These are phyloP conservation scores for Trichogramma evanescens DNA, from an alignment of 2,888 invertebrate genomes.

Conservation along the genomic window DNA sequence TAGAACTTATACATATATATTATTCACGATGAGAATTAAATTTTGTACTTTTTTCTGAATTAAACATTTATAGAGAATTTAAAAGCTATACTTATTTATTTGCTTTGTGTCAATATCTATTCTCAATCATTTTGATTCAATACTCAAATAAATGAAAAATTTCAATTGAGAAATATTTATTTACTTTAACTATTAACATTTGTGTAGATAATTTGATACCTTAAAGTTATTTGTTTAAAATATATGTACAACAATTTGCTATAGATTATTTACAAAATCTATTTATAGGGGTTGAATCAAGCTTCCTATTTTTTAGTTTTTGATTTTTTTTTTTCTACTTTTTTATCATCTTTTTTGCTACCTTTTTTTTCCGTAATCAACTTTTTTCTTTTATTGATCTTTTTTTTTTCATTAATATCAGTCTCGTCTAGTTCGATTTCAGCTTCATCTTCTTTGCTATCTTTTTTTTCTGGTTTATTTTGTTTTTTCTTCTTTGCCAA, in stretches of 20 bases:
- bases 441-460: background rate
- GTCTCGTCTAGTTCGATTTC: background rate
- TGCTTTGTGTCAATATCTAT: too few species aligned
- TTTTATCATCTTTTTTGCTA: background rate
- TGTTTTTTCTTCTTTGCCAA: constrained; percentile 42
- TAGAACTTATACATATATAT: constrained; percentile 11
- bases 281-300: background rate
- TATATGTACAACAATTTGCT: background rate
- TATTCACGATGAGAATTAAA: constrained; percentile 5
- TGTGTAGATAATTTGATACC: background rate
- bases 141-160: too few species aligned
- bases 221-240: background rate
- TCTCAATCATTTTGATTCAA: too few species aligned
- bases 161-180: background rate
- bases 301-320: background rate
- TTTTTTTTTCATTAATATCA: background rate
- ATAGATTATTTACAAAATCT: background rate
- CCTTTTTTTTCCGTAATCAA: background rate
- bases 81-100: background rate
- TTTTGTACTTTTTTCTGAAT: constrained; percentile 15
- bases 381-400: background rate
- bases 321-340: background rate
- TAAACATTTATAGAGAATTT: constrained; percentile 3
- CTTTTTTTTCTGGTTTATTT: constrained; percentile 27
- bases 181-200: background rate